phyloP scores from a whole-genome alignment of 2,888 invertebrate species.

The Trileptium ribeirensis region DNA sequence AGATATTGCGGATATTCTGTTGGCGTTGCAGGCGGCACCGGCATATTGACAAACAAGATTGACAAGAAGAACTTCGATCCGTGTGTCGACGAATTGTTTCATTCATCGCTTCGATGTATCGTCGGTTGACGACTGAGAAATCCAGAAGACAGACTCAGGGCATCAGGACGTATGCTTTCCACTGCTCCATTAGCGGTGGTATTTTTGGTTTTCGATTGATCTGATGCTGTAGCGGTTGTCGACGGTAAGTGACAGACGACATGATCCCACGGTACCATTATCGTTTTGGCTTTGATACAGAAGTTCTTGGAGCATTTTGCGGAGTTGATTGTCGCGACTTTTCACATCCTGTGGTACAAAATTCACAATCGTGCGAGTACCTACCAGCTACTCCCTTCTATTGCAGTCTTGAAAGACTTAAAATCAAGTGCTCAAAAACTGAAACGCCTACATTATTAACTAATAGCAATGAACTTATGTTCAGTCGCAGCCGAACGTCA shows the following conservation, averaged over 20 bases:
- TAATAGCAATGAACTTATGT: no score
- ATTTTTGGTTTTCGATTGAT: no score
- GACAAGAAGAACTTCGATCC: constrained; percentile 66
- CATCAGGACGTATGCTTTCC: constrained; percentile 2
- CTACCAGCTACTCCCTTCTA: no score
- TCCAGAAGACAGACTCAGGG: constrained; percentile 28
- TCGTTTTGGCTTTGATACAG: constrained; percentile 75
- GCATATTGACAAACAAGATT: constrained; percentile 83
- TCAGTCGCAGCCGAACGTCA: no score
- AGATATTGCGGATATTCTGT: constrained; percentile 55
- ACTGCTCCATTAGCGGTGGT: neutral
- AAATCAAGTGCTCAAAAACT: no score
- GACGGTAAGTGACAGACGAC: constrained; percentile 46
- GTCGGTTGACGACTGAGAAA: constrained; percentile 41
- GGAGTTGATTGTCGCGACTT: constrained; percentile 52
- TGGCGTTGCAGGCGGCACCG: constrained; percentile 64
- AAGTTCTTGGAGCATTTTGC: constrained; percentile 67
- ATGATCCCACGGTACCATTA: constrained; percentile 57
- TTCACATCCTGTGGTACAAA: constrained; percentile 43
- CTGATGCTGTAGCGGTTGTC: constrained; percentile 15
- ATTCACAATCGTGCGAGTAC: no score
- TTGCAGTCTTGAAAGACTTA: no score
- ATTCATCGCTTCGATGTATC: constrained; percentile 37
- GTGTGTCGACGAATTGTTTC: constrained; percentile 15
- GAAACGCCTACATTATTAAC: no score